A percentile compares a stretch with the other conserved stretches of the same genome.
These are phyloP conservation scores for Indicator maculatus DNA, from an alignment of 2,113 vertebrate species.

Conservation along the genomic window DNA sequence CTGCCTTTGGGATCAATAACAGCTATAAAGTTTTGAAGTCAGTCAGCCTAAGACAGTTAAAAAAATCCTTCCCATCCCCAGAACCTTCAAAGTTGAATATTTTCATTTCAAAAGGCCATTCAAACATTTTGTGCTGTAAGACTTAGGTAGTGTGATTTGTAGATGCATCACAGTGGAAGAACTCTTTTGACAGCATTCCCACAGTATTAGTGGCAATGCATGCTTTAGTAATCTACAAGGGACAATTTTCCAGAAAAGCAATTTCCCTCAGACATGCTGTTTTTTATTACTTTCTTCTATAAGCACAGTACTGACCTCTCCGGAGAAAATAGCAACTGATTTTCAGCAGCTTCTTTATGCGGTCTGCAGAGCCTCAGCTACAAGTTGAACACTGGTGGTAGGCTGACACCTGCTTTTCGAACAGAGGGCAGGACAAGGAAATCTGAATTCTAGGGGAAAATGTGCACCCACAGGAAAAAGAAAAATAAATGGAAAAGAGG, in stretches of 20 bases:
- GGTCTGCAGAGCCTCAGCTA: conserved; percentile 27
- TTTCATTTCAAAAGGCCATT: conserved; percentile 51
- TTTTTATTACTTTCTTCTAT: conserved; percentile 67
- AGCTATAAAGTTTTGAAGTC: neutral
- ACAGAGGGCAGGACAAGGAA: conserved; percentile 21
- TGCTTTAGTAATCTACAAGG: conserved; percentile 59
- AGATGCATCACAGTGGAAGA: conserved; percentile 52
- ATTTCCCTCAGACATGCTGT: conserved; percentile 47
- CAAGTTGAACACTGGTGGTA: conserved; percentile 42
- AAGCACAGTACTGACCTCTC: conserved; percentile 47
- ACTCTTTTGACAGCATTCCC: conserved; percentile 57
- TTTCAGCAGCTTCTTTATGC: conserved; percentile 39
- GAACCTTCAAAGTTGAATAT: conserved; percentile 28
- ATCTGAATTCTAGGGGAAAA: neutral
- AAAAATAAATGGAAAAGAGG: neutral
- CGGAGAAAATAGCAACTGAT: conserved; percentile 48
- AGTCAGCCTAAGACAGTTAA: conserved; percentile 10
- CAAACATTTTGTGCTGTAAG: conserved; percentile 39
- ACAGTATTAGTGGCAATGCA: conserved; percentile 41
- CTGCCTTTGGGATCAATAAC: conserved; percentile 29
- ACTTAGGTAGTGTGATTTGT: conserved; percentile 60
- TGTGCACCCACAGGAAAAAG: neutral
- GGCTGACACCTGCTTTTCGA: conserved; percentile 59
- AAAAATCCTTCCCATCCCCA: conserved; percentile 17
- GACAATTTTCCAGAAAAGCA: conserved; percentile 67